These are phyloP conservation scores for Drosophila sucinea DNA, from an alignment of 1,140 invertebrate genomes.

Conservation along the genomic window DNA sequence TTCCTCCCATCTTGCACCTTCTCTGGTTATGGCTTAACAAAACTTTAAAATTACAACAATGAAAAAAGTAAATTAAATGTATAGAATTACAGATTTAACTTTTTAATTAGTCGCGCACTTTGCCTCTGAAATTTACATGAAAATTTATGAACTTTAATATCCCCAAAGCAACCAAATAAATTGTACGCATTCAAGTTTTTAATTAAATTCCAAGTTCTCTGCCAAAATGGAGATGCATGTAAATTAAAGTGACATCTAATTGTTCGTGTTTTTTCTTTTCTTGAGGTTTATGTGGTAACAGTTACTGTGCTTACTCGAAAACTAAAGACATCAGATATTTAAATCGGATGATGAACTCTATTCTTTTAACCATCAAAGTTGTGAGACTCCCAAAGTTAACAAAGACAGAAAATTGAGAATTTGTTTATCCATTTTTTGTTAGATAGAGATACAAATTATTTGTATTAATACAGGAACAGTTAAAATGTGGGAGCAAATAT, in stretches of 20 bases:
- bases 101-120: constrained; percentile 52
- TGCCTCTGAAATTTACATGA: constrained; percentile 65
- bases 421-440: too few species aligned
- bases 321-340: too few species aligned
- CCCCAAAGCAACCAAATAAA: constrained; percentile 1
- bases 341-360: too few species aligned
- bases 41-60: not conserved
- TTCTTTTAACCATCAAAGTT: too few species aligned
- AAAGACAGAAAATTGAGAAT: too few species aligned
- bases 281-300: constrained; percentile 25
- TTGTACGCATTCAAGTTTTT: constrained; percentile 66
- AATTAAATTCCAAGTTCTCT: constrained; percentile 71
- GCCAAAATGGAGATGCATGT: constrained; percentile 30
- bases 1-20: not conserved
- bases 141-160: constrained; percentile 57
- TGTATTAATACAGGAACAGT: too few species aligned
- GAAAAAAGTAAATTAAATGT: not conserved
- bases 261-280: not conserved
- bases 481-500: too few species aligned
- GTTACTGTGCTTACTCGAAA: not conserved
- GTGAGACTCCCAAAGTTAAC: too few species aligned
- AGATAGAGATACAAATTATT: too few species aligned
- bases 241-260: not conserved
- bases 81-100: constrained; percentile 5
- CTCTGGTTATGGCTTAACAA: not conserved